phyloP scores from a whole-genome alignment of 2,888 invertebrate genomes.

The Linyphia triangularis region DNA sequence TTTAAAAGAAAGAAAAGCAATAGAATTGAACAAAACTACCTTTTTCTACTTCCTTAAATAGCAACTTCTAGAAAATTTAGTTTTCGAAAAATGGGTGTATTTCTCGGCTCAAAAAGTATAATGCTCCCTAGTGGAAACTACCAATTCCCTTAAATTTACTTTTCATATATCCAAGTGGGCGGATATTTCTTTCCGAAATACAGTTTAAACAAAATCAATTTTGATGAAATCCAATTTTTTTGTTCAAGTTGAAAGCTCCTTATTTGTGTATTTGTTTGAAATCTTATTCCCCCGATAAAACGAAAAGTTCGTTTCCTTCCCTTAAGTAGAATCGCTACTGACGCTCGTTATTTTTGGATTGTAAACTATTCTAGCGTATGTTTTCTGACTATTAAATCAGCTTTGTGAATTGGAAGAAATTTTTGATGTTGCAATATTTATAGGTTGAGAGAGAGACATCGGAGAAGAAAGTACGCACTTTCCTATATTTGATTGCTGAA shows the following conservation, averaged over 20 bases:
- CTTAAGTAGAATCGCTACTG: background rate
- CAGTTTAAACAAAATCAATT: background rate
- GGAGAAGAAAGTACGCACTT: no score
- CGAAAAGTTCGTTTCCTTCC: no score
- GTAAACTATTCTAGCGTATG: background rate
- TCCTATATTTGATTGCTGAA: no score
- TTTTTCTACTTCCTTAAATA: background rate
- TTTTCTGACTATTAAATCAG: background rate
- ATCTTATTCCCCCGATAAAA: no score
- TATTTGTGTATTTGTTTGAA: no score
- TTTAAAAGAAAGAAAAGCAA: no score
- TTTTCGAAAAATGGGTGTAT: background rate
- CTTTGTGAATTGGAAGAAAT: background rate
- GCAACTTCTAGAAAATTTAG: background rate
- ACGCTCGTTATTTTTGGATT: background rate
- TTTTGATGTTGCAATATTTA: no score
- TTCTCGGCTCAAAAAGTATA: background rate
- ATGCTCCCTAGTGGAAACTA: background rate
- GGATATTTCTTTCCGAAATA: background rate
- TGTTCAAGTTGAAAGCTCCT: no score
- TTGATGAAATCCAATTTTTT: background rate
- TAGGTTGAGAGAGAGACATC: no score
- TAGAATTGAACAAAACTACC: no score
- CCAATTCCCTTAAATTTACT: no score
- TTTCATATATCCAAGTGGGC: no score